phyloP scores from a whole-genome alignment of 2,888 invertebrate genomes.

The Creontiades dilutus region DNA sequence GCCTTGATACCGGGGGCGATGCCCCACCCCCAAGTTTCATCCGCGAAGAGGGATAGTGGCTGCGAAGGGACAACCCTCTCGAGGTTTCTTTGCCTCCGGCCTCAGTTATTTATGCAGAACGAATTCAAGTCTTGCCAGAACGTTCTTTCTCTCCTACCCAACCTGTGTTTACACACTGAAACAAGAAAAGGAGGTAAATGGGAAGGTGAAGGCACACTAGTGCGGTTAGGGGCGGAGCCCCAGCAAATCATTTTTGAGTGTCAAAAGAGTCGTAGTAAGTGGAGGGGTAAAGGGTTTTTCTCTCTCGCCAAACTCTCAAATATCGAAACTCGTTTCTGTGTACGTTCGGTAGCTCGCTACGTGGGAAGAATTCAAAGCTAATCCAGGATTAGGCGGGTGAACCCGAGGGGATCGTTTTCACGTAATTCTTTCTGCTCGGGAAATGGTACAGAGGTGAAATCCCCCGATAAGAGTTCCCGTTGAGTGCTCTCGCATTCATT shows the following conservation, averaged over 20 bases:
- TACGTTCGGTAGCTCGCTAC: not conserved
- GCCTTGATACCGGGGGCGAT: too few species aligned
- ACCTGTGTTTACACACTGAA: not conserved
- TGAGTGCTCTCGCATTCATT: not conserved
- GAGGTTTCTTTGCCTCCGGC: slow-evolving; percentile 12
- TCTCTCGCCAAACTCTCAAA: not conserved
- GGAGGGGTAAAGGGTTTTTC: not conserved
- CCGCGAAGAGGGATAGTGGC: not conserved
- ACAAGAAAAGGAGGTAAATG: not conserved
- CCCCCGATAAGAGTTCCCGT: not conserved
- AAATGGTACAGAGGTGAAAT: slow-evolving; percentile 8
- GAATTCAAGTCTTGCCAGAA: not conserved
- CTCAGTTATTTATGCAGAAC: slow-evolving; percentile 36
- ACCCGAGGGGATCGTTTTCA: slow-evolving; percentile 9
- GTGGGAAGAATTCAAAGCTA: slow-evolving; percentile 2
- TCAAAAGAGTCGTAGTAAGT: not conserved
- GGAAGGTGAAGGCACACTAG: not conserved
- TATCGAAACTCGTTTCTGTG: not conserved
- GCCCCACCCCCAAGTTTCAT: not conserved
- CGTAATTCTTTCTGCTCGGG: slow-evolving; percentile 16
- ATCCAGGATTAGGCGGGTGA: not conserved
- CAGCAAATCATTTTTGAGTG: slow-evolving; percentile 6
- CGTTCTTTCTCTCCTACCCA: not conserved
- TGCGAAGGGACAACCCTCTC: slow-evolving; percentile 26
- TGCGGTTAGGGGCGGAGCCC: not conserved